These are phyloP conservation scores for Leptopilina syphax DNA, from an alignment of 2,888 invertebrate species.

Conservation along the genomic window DNA sequence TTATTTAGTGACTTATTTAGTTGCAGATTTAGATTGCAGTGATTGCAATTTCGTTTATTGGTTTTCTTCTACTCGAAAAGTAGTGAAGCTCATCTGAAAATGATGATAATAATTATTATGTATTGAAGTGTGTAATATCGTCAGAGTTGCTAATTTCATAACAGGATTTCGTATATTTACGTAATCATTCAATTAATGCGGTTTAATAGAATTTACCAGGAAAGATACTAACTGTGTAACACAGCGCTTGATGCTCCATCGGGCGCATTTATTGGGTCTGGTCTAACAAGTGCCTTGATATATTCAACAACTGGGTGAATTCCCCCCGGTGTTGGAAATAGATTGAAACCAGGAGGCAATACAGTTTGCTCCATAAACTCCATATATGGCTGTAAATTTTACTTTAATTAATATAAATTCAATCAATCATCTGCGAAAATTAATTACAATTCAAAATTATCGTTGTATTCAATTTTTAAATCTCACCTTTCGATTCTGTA, in stretches of 20 bases:
- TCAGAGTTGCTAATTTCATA: slow-evolving; percentile 14
- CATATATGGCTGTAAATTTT: slow-evolving; percentile 79
- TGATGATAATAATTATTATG: too few relatives aligned
- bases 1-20: too few relatives aligned
- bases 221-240: slow-evolving; percentile 70
- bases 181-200: slow-evolving; percentile 14
- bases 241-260: slow-evolving; percentile 78
- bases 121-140: background rate
- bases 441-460: too few relatives aligned
- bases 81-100: too few relatives aligned
- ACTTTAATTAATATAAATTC: slow-evolving; percentile 1
- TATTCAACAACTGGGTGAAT: slow-evolving; percentile 78
- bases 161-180: background rate
- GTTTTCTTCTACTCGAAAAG: too few relatives aligned
- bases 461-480: too few relatives aligned
- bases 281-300: slow-evolving; percentile 75
- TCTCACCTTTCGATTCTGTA: too few relatives aligned
- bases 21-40: too few relatives aligned
- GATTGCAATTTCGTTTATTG: too few relatives aligned
- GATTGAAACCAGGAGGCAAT: slow-evolving; percentile 85
- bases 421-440: background rate
- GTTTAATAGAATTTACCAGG: background rate
- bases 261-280: slow-evolving; percentile 74
- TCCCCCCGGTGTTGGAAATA: slow-evolving; percentile 81
- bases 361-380: slow-evolving; percentile 85